Percentiles rank a stretch among this genome's conserved stretches.
phyloP scores from a whole-genome alignment of 2,113 vertebrate genomes.

The Myocastor coypus region DNA sequence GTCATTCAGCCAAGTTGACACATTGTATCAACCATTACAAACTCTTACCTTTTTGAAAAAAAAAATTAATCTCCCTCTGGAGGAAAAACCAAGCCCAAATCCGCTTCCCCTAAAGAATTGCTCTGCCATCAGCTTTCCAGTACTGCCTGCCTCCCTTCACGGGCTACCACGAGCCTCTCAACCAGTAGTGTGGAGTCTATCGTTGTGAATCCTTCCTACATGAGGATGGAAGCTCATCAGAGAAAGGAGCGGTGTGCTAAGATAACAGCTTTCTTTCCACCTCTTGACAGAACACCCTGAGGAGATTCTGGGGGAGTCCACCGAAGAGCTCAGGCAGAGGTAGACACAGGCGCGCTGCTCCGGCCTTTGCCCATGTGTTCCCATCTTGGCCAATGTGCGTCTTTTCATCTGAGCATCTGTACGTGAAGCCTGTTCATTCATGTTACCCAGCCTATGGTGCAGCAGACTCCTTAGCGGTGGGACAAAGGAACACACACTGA shows the following conservation, averaged over 20 bases:
- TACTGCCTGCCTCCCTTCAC: background rate
- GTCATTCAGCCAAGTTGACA: too few species aligned
- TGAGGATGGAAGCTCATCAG: background rate
- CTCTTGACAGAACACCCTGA: background rate
- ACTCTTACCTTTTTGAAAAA: too few species aligned
- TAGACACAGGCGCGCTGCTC: rapidly evolving
- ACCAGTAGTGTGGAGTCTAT: background rate
- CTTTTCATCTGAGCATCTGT: too few species aligned
- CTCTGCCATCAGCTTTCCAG: background rate
- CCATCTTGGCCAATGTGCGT: background rate
- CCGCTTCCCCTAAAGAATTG: conserved; percentile 7
- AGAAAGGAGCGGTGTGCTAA: background rate
- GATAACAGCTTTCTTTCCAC: background rate
- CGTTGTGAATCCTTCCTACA: background rate
- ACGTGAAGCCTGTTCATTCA: background rate
- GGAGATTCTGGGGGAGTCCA: background rate
- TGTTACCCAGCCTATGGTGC: background rate
- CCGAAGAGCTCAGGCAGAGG: background rate
- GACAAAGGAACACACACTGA: background rate
- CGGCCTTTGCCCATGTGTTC: background rate
- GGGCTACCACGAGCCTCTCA: background rate
- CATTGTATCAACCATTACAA: too few species aligned
- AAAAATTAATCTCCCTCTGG: background rate
- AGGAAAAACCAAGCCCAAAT: background rate
- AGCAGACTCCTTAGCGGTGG: rapidly evolving